phyloP scores from a whole-genome alignment of 23 tunicate species.

The Clavelina lepadiformis region DNA sequence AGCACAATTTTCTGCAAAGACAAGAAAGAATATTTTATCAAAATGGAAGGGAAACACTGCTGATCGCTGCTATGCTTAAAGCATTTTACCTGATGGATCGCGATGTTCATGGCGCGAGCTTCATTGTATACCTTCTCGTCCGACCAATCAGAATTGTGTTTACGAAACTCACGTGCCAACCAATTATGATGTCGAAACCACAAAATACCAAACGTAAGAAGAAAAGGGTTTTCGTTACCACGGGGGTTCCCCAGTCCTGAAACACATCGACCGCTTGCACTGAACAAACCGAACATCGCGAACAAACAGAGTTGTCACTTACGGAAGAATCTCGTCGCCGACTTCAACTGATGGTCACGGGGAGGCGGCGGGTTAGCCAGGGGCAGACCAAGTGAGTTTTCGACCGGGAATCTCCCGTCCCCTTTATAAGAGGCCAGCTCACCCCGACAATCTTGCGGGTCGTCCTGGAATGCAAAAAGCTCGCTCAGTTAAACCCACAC shows the following conservation, averaged over 20 bases:
- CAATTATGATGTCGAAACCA: slow-evolving; percentile 92
- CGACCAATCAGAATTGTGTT: slow-evolving; percentile 25
- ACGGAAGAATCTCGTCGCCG: slow-evolving; percentile 40
- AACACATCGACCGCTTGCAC: background rate
- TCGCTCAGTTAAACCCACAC: no score
- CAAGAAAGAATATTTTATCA: background rate
- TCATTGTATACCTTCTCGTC: slow-evolving; percentile 83
- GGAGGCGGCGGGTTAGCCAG: slow-evolving; percentile 72
- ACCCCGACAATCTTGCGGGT: slow-evolving; percentile 77
- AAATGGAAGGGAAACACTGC: no score
- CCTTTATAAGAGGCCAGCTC: slow-evolving; percentile 48
- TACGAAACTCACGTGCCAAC: slow-evolving; percentile 49
- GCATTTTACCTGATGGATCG: slow-evolving; percentile 57
- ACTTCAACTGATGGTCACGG: slow-evolving; percentile 39
- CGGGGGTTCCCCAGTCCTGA: slow-evolving; percentile 57
- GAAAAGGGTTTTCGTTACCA: slow-evolving; percentile 83
- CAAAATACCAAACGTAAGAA: slow-evolving; percentile 70
- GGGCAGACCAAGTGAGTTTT: slow-evolving; percentile 59
- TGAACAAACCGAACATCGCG: background rate
- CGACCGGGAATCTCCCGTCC: slow-evolving; percentile 46
- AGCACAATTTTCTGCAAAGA: slow-evolving; percentile 61
- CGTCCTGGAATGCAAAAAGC: no score
- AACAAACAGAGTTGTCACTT: slow-evolving; percentile 2
- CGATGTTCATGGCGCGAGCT: slow-evolving; percentile 68
- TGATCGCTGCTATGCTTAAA: no score